Evolutionary conservation across 2,113 vertebrate genomes (phyloP).

Genomic region (Solenodon paradoxus): DNA sequence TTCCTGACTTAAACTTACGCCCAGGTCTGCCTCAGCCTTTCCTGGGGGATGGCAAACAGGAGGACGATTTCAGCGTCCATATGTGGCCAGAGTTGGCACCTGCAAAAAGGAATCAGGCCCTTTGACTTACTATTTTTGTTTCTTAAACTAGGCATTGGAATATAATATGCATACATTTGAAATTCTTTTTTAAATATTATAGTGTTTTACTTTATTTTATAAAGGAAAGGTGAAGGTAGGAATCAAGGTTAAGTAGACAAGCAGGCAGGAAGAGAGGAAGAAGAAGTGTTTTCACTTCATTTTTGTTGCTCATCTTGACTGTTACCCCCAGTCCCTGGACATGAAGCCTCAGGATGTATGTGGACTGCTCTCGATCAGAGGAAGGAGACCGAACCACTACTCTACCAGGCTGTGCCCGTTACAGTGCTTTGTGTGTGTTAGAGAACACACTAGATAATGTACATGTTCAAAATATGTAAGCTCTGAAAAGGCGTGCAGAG

Average conservation of each 20-base stretch:
- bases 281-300: too few relatives aligned
- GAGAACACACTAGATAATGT: not conserved
- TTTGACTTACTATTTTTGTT: not conserved
- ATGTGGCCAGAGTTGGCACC: not conserved
- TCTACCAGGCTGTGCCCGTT: too few relatives aligned
- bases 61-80: not conserved
- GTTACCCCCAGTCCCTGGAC: too few relatives aligned
- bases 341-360: too few relatives aligned
- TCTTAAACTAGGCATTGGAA: not conserved
- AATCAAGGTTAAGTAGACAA: too few relatives aligned
- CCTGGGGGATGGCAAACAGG: too few relatives aligned
- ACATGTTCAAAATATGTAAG: not conserved
- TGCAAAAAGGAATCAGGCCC: not conserved
- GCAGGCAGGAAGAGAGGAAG: too few relatives aligned
- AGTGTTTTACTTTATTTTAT: too few relatives aligned
- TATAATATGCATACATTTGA: not conserved
- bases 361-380: too few relatives aligned
- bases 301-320: too few relatives aligned
- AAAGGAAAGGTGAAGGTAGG: too few relatives aligned
- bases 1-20: not conserved
- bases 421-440: not conserved
- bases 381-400: too few relatives aligned
- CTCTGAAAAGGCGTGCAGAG: not conserved
- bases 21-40: rapidly evolving
- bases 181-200: not conserved